Percentiles rank a stretch among this genome's conserved stretches.
Conservation (phyloP, 2,113 vertebrate species). For the Amblyopsis rosae region DNA sequence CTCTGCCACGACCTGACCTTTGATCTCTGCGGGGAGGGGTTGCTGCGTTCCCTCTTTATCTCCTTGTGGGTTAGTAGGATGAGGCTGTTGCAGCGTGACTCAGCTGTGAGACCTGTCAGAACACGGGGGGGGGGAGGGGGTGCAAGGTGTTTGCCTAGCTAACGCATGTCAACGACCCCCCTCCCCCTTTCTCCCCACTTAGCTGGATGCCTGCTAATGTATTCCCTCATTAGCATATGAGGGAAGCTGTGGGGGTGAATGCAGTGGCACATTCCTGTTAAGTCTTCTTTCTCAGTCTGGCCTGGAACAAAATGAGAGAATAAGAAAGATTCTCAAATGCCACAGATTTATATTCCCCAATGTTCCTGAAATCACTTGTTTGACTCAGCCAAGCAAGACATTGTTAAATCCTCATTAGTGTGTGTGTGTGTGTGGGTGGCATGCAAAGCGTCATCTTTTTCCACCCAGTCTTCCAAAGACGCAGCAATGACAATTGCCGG, state of each 20-base stretch:
- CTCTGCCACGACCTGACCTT: constrained; percentile 24
- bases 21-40: constrained; percentile 17
- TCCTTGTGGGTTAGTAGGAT: constrained; percentile 32
- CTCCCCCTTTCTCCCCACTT: constrained; percentile 59
- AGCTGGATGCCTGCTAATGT: constrained; percentile 56
- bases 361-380: not conserved
- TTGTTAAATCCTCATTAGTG: constrained; percentile 1
- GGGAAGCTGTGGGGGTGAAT: constrained; percentile 65
- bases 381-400: constrained; percentile 4
- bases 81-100: constrained; percentile 59
- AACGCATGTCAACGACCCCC: constrained; percentile 49
- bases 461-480: constrained; percentile 9
- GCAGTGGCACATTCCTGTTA: constrained; percentile 46
- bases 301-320: not conserved
- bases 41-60: not conserved
- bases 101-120: constrained; percentile 51
- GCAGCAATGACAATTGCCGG: constrained; percentile 11
- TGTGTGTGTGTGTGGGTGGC: not conserved
- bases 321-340: constrained; percentile 15
- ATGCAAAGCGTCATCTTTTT: constrained; percentile 23
- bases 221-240: constrained; percentile 74
- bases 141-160: constrained; percentile 57
- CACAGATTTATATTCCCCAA: constrained; percentile 17
- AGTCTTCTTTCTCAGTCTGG: constrained; percentile 31
- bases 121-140: constrained; percentile 30